Evolutionary conservation across 2,113 vertebrate species (phyloP).

Genomic region (Crotalus horridus): DNA sequence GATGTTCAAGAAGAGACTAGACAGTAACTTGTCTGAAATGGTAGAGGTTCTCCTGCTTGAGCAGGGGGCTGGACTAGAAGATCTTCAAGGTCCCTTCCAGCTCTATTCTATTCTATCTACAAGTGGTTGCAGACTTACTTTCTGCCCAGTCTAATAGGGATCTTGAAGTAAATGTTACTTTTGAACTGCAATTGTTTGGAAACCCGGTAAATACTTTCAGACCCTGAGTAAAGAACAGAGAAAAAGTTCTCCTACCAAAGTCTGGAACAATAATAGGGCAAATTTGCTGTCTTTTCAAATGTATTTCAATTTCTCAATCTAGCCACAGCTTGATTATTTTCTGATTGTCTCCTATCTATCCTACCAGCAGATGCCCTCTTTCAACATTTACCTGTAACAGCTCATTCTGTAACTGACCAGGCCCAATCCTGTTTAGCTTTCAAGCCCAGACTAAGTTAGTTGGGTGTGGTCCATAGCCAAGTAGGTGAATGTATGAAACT

Average conservation of each 20-base stretch:
- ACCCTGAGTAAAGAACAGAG: background rate
- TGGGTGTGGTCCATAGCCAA: background rate
- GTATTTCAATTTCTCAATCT: background rate
- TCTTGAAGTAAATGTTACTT: background rate
- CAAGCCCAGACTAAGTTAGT: background rate
- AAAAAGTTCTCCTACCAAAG: background rate
- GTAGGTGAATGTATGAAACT: background rate
- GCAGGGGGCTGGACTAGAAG: no score
- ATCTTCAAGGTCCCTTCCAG: no score
- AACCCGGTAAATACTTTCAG: background rate
- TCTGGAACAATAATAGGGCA: background rate
- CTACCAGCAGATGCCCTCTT: background rate
- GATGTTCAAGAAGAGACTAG: no score
- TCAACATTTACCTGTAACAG: background rate
- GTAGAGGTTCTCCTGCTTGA: no score
- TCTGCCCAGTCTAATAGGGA: background rate
- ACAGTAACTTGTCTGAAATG: no score
- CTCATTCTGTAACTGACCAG: background rate
- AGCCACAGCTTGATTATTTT: background rate
- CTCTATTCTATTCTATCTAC: background rate
- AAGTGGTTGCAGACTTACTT: background rate
- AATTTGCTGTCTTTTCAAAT: background rate
- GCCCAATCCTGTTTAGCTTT: background rate
- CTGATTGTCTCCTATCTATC: background rate
- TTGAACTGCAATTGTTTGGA: background rate